Percentiles rank a stretch among this genome's conserved stretches.
phyloP scores from a whole-genome alignment of 2,888 invertebrate species.

The Agriopis leucophaearia region DNA sequence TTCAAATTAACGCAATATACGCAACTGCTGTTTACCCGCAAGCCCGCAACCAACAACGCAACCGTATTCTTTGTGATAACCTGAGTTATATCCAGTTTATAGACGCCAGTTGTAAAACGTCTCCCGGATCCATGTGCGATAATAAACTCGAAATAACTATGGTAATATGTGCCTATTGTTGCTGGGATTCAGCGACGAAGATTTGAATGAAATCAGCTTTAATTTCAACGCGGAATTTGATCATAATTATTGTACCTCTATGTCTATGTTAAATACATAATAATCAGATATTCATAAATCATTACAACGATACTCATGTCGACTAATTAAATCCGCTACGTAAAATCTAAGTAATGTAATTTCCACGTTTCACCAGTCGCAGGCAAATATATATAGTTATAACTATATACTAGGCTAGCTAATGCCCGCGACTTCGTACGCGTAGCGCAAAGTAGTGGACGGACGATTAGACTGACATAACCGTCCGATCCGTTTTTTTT shows the following conservation, averaged over 20 bases:
- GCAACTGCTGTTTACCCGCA: conserved; percentile 2
- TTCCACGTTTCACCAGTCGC: not conserved
- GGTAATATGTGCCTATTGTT: conserved; percentile 59
- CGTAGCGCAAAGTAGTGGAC: no score
- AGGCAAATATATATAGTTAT: not conserved
- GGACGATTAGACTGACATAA: no score
- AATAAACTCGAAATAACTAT: conserved; percentile 62
- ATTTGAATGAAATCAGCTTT: conserved; percentile 7
- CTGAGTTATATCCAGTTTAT: conserved; percentile 66
- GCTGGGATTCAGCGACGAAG: conserved; percentile 23
- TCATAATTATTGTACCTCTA: conserved; percentile 3
- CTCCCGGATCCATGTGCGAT: conserved; percentile 58
- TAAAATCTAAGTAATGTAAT: conserved; percentile 8
- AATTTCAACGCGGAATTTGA: conserved; percentile 3
- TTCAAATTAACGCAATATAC: not conserved
- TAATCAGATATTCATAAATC: conserved; percentile 5
- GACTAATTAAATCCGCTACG: conserved; percentile 2
- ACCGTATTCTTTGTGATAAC: conserved; percentile 64
- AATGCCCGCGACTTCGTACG: no score
- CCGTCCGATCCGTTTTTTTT: no score
- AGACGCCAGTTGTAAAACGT: conserved; percentile 63
- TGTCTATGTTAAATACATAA: not conserved
- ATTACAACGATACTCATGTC: conserved; percentile 3
- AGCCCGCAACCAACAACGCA: conserved; percentile 41
- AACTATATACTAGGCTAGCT: no score